Evolutionary conservation across 30 jellyfish, hydroid and myxozoan species (phyloP).

Genomic region (Turritopsis rubra): DNA sequence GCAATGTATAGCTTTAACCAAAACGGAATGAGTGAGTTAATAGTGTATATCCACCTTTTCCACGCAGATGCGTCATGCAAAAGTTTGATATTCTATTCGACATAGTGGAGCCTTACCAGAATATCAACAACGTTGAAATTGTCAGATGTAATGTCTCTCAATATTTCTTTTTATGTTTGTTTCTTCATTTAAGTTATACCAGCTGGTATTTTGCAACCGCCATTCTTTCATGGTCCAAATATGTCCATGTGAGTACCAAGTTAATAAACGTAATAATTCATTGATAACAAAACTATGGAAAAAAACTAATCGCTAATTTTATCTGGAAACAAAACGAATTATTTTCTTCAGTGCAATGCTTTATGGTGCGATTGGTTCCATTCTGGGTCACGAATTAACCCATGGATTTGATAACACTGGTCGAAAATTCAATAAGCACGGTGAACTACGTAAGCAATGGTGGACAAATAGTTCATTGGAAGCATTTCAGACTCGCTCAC

Average conservation of each 20-base stretch:
- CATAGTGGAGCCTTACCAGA: no score
- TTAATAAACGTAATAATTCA: neutral
- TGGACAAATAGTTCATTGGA: slow-evolving; percentile 74
- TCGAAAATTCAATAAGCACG: slow-evolving; percentile 86
- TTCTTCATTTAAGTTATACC: slow-evolving; percentile 66
- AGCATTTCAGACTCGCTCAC: slow-evolving; percentile 61
- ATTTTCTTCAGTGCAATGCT: slow-evolving; percentile 76
- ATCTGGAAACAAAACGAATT: no score
- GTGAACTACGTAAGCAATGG: slow-evolving; percentile 92
- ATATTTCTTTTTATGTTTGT: neutral
- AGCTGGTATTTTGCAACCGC: slow-evolving; percentile 98
- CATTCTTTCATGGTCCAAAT: slow-evolving; percentile 88
- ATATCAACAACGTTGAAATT: neutral
- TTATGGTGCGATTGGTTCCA: slow-evolving; percentile 98
- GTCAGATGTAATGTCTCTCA: neutral
- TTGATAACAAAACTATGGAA: neutral
- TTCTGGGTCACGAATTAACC: slow-evolving; percentile 93
- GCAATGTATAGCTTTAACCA: slow-evolving; percentile 97
- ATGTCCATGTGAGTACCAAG: slow-evolving; percentile 61
- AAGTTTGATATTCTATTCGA: no score
- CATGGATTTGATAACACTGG: slow-evolving; percentile 99
- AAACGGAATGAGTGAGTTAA: slow-evolving; percentile 94
- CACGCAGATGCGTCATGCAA: no score
- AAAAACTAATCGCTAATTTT: neutral
- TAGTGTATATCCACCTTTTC: no score